These are phyloP conservation scores for Nasua narica DNA, from an alignment of 2,797 vertebrate genomes.

Conservation along the genomic window DNA sequence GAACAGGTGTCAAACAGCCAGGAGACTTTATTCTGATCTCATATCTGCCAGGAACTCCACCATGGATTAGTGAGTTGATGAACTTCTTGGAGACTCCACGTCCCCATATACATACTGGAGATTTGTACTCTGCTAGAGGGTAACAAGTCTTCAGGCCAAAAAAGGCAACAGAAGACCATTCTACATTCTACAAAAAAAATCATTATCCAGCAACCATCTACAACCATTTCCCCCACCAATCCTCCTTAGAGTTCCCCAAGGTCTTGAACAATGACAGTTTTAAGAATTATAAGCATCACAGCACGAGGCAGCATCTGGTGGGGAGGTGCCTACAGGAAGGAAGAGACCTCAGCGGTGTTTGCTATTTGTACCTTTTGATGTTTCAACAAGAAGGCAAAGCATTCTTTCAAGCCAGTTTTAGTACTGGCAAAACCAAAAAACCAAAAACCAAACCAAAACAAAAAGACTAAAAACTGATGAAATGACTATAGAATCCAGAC, in stretches of 20 bases:
- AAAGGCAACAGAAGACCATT: neutral
- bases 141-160: neutral
- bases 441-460: neutral
- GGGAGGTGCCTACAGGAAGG: constrained; percentile 60
- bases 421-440: constrained; percentile 12
- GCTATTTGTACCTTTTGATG: constrained; percentile 65
- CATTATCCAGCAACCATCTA: neutral
- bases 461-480: neutral
- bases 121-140: neutral
- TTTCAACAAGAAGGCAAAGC: constrained; percentile 44
- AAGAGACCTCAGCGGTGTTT: constrained; percentile 47
- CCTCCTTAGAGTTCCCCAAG: neutral
- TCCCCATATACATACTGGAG: neutral
- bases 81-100: neutral
- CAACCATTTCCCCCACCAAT: neutral
- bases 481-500: neutral
- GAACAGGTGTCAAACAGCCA: neutral
- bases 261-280: constrained; percentile 24
- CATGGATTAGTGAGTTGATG: neutral
- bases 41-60: neutral
- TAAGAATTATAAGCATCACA: constrained; percentile 31
- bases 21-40: neutral
- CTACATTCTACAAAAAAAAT: neutral
- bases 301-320: constrained; percentile 47
- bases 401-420: constrained; percentile 34